phyloP scores from a whole-genome alignment of 2,888 invertebrate genomes.

The Tetrapedia diversipes region DNA sequence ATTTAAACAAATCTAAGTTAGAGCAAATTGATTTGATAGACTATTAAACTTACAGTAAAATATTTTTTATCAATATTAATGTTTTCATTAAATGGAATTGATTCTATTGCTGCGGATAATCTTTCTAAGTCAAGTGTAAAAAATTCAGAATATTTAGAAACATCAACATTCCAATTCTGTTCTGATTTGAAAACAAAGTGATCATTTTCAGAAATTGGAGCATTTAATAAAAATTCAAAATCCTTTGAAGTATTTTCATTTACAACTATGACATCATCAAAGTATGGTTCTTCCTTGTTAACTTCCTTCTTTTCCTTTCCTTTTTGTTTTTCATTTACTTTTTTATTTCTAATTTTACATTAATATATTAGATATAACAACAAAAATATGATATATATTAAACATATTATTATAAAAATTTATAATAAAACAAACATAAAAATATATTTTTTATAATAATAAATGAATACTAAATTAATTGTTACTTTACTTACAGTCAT shows the following conservation, averaged over 20 bases:
- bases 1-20: not conserved
- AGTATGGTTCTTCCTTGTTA: conserved; percentile 17
- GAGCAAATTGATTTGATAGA: not conserved
- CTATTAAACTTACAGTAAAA: conserved; percentile 78
- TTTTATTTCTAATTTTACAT: conserved; percentile 21
- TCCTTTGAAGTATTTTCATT: conserved; percentile 66
- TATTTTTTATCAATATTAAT: conserved; percentile 80
- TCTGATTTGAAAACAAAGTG: conserved; percentile 83
- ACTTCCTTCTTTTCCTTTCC: not conserved
- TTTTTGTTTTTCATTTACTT: conserved; percentile 6
- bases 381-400: not conserved
- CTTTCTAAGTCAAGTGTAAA: conserved; percentile 82
- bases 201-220: conserved; percentile 78
- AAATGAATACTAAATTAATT: not conserved
- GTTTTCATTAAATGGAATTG: conserved; percentile 83
- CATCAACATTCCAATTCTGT: conserved; percentile 82
- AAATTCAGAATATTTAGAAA: conserved; percentile 79
- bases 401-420: not conserved
- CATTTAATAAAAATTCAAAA: conserved; percentile 80
- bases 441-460: not conserved
- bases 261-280: conserved; percentile 32
- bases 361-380: not conserved
- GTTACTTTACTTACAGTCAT: not conserved
- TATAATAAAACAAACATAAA: not conserved
- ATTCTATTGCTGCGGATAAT: conserved; percentile 81